phyloP scores from a whole-genome alignment of 1,140 invertebrate species.

The Spodoptera litura region DNA sequence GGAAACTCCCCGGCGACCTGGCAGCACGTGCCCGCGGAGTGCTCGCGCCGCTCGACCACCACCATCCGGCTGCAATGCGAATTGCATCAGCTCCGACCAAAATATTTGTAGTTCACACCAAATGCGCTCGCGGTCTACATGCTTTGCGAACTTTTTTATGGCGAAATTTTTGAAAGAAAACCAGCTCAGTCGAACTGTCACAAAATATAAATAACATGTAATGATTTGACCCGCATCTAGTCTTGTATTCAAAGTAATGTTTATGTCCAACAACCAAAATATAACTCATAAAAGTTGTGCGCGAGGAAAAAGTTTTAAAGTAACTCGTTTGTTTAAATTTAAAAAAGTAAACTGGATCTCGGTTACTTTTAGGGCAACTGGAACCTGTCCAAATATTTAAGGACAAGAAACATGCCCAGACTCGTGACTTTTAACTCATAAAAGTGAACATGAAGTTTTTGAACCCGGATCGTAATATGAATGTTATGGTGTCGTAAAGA shows the following conservation, averaged over 20 bases:
- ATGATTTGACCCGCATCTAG: not conserved
- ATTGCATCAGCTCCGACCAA: conserved; percentile 72
- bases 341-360: conserved; percentile 26
- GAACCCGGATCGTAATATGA: not conserved
- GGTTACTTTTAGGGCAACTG: not conserved
- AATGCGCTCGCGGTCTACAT: conserved; percentile 63
- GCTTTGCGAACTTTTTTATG: conserved; percentile 68
- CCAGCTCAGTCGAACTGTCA: conserved; percentile 18
- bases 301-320: not conserved
- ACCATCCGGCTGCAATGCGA: conserved; percentile 69
- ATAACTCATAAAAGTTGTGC: not conserved
- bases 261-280: not conserved
- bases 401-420: not conserved
- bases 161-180: conserved; percentile 41
- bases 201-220: conserved; percentile 19
- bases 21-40: conserved; percentile 59
- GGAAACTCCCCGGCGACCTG: conserved; percentile 61
- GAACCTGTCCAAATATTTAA: conserved; percentile 8
- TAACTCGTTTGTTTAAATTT: not conserved
- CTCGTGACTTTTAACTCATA: conserved; percentile 11
- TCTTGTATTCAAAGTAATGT: not conserved
- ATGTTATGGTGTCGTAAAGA: not conserved
- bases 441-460: not conserved
- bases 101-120: conserved; percentile 61
- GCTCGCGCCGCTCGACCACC: conserved; percentile 57